Base-by-base conservation (phyloP, 2,113 vertebrate species). In the Panthera leo region DNA sequence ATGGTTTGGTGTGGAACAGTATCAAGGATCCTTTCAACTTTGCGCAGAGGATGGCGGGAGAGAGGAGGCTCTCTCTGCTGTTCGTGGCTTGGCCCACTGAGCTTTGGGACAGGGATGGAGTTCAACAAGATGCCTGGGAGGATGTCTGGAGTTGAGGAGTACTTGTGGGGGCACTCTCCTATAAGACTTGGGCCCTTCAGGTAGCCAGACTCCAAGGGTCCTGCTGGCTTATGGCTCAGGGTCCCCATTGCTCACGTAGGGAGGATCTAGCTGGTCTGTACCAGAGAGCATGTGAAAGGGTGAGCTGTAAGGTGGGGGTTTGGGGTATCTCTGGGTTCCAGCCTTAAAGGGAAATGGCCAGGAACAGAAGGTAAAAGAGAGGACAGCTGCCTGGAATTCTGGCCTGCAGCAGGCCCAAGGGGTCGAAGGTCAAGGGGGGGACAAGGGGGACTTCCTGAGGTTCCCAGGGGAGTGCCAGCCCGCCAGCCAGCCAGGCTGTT, bases 391-490 rank as follows among this genome's bases (percentile, higher is more conserved):
- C 97, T 97, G 82, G 85, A 96, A 97, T 96, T 96, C 39, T 82
- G 95, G 92, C 67, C 31, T 79, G 2, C 3, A 89, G 89, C 34
- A 85, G 83, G 65, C 70, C 67, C 36, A 14, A 90, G 34, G 53
- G 94, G 85, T 98, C 97, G 96, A 96, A 95, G 96, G 95, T 96
- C 75, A 95, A 92, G 53, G 63, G 86, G n/a, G 91, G 96, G 92
- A 86, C 89, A 82, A 95, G 83, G 97, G 97, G 97, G 95, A 97
- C 97, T 98, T 98, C 92, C 97, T 98, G 85, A 96, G 86, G 36
- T 61, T 97, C 98, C 96, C 97, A 51, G 67, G 94, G 83, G 97
- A 97, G 96, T 95, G 97, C 94, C 97, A 95, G 92, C 79, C 92
- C 89, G 82, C 55, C 68, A 45, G 58, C 53, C 86, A 87, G 95